Conservation (phyloP, 2,797 vertebrate genomes). For the Loriculus beryllinus region DNA sequence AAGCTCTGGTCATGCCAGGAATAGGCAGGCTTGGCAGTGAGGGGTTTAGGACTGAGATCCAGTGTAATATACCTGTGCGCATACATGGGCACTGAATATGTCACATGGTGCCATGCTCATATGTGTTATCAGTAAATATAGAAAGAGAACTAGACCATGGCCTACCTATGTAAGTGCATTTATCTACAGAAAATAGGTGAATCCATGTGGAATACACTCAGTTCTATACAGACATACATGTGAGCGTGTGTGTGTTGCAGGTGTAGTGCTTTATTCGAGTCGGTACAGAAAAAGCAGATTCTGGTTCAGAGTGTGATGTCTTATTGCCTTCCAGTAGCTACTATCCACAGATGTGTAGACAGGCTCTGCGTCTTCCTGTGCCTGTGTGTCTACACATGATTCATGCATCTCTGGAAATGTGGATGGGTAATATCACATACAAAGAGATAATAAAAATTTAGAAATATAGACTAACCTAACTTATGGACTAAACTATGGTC, state of each 20-base stretch:
- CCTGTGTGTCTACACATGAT: rapidly evolving
- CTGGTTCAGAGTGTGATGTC: not conserved
- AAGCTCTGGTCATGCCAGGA: not conserved
- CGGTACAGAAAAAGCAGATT: not conserved
- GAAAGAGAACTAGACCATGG: not conserved
- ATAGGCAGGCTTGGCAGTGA: not conserved
- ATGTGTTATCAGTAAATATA: rapidly evolving
- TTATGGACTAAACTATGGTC: not conserved
- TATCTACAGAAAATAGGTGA: not conserved
- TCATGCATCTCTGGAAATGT: not conserved
- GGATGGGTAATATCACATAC: not conserved
- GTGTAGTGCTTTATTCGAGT: not conserved
- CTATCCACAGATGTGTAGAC: not conserved
- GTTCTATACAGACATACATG: not conserved
- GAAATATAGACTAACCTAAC: not conserved
- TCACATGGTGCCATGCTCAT: rapidly evolving
- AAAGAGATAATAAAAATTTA: not conserved
- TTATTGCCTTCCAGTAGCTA: not conserved
- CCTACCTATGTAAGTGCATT: rapidly evolving
- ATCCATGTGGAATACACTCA: not conserved
- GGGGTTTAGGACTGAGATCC: not conserved
- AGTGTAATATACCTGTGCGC: rapidly evolving
- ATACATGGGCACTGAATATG: rapidly evolving
- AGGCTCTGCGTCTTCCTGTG: not conserved
- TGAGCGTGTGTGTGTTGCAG: not conserved